Conservation (phyloP, 2,888 invertebrate genomes). For the Vandiemenella viatica region DNA sequence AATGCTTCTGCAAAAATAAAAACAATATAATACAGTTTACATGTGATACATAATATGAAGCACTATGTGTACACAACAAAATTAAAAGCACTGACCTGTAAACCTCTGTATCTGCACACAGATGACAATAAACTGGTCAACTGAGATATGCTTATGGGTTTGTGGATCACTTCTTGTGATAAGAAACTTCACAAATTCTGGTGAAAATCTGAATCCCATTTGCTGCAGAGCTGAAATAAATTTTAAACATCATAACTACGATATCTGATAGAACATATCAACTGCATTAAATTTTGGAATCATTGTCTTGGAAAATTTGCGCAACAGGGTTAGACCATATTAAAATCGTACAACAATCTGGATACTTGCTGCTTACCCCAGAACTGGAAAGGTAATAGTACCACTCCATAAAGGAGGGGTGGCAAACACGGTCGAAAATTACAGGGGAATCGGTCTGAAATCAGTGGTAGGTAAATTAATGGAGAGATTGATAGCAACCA, state of each 20-base stretch:
- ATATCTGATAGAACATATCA: background rate
- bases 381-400: too few species aligned
- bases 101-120: conserved; percentile 81
- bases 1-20: conserved; percentile 54
- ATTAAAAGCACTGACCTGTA: conserved; percentile 28
- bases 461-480: too few species aligned
- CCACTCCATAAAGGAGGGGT: too few species aligned
- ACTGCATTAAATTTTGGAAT: background rate
- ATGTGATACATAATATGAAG: background rate
- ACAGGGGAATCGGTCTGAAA: too few species aligned
- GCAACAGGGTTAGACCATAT: background rate
- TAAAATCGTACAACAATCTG: too few species aligned
- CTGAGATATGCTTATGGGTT: conserved; percentile 47
- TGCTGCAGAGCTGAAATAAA: conserved; percentile 51
- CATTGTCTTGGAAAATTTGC: background rate
- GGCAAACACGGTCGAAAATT: too few species aligned
- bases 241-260: background rate
- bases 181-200: conserved; percentile 59
- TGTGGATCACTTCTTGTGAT: conserved; percentile 51
- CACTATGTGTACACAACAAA: background rate
- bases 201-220: conserved; percentile 78
- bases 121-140: conserved; percentile 77
- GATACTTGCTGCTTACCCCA: too few species aligned
- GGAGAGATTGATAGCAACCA: too few species aligned
- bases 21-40: background rate